phyloP scores from a whole-genome alignment of 2,113 vertebrate species.

The Ifrita kowaldi region DNA sequence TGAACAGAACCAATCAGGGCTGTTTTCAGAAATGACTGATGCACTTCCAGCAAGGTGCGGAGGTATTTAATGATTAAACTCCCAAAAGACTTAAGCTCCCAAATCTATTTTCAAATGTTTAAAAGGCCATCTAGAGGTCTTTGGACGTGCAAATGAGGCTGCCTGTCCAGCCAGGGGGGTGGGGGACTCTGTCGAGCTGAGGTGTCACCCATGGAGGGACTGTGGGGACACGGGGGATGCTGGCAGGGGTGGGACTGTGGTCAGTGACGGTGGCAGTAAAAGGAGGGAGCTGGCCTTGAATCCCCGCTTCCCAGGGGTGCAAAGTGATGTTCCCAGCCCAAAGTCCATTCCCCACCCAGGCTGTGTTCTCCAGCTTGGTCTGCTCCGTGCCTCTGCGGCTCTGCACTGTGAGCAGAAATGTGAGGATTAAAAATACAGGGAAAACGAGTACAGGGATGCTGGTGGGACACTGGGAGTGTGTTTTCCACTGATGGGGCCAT shows the following conservation, averaged over 20 bases:
- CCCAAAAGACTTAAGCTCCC: neutral
- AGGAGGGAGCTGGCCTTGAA: neutral
- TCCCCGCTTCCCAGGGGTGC: neutral
- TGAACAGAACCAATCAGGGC: neutral
- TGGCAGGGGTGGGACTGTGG: neutral
- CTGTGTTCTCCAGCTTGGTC: neutral
- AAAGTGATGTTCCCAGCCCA: neutral
- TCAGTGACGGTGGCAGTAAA: neutral
- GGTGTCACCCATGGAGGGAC: neutral
- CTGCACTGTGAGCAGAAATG: neutral
- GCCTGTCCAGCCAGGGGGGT: neutral
- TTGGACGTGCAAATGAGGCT: neutral
- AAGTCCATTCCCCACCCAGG: neutral
- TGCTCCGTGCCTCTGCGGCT: neutral
- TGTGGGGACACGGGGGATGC: neutral
- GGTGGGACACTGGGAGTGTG: neutral
- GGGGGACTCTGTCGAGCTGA: neutral
- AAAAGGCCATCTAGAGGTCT: neutral
- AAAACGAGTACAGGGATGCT: neutral
- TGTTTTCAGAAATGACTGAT: neutral
- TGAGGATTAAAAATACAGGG: neutral
- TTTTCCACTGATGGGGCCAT: rapidly evolving
- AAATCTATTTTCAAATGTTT: neutral
- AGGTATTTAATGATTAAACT: neutral
- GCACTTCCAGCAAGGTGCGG: neutral